Evolutionary conservation across 2,113 vertebrate genomes (phyloP).

Genomic region (Tragelaphus buxtoni): DNA sequence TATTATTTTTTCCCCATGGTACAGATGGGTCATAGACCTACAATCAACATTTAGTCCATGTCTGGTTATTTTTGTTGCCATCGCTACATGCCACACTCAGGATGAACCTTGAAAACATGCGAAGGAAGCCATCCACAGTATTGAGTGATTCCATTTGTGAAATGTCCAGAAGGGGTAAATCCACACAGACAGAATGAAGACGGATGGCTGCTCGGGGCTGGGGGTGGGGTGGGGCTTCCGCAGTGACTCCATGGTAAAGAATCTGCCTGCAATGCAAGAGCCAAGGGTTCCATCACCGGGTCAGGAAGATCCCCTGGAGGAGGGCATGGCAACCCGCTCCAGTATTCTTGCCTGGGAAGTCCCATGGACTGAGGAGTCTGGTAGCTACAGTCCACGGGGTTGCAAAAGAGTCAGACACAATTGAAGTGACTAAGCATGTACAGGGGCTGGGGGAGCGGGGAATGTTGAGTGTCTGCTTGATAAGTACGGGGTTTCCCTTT

Average conservation of each 20-base stretch:
- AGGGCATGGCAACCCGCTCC: neutral
- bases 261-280: neutral
- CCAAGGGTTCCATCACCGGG: neutral
- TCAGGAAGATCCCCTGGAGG: neutral
- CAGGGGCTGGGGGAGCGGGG: neutral
- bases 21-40: neutral
- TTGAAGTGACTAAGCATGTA: neutral
- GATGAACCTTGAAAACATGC: neutral
- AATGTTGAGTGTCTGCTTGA: too few relatives aligned
- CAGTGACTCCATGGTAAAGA: neutral
- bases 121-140: neutral
- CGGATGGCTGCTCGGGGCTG: fast-evolving
- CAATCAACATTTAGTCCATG: neutral
- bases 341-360: neutral
- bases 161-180: neutral
- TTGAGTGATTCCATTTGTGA: neutral
- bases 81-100: too few relatives aligned
- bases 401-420: neutral
- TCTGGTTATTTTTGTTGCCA: neutral
- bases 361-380: neutral
- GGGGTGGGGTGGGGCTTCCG: neutral
- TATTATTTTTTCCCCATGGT: neutral
- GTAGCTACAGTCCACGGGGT: neutral
- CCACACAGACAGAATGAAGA: neutral
- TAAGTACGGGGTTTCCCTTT: neutral